Conservation (phyloP, 2,113 vertebrate species). For the Oreochromis aureus region DNA sequence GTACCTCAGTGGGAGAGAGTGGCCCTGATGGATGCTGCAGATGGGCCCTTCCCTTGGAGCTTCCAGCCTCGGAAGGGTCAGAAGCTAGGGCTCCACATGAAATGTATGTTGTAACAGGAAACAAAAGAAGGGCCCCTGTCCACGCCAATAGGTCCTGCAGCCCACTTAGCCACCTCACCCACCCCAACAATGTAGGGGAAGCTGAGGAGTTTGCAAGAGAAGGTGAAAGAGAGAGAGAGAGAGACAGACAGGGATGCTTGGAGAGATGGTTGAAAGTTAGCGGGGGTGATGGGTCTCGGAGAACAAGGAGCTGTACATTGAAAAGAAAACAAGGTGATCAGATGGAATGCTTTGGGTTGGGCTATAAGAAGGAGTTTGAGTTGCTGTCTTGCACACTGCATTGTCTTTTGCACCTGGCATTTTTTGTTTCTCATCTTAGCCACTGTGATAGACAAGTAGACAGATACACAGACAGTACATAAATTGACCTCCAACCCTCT, state of each 20-base stretch:
- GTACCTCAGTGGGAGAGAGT: slow-evolving; percentile 63
- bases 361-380: slow-evolving; percentile 23
- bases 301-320: neutral
- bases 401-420: slow-evolving; percentile 22
- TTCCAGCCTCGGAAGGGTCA: slow-evolving; percentile 62
- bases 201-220: neutral
- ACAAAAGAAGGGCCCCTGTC: slow-evolving; percentile 64
- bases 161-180: slow-evolving; percentile 15
- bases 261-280: slow-evolving; percentile 19
- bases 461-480: neutral
- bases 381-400: neutral
- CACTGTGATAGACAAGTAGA: neutral
- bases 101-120: slow-evolving; percentile 71
- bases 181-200: slow-evolving; percentile 6
- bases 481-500: neutral
- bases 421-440: neutral
- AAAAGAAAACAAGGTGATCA: slow-evolving; percentile 27
- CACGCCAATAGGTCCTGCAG: slow-evolving; percentile 26
- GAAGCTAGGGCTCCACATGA: slow-evolving; percentile 69
- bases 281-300: neutral
- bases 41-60: slow-evolving; percentile 70
- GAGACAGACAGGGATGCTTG: neutral
- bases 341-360: slow-evolving; percentile 6
- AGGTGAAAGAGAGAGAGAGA: neutral
- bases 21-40: slow-evolving; percentile 73